phyloP scores from a whole-genome alignment of 2,888 invertebrate genomes.

The Drosophila recens region DNA sequence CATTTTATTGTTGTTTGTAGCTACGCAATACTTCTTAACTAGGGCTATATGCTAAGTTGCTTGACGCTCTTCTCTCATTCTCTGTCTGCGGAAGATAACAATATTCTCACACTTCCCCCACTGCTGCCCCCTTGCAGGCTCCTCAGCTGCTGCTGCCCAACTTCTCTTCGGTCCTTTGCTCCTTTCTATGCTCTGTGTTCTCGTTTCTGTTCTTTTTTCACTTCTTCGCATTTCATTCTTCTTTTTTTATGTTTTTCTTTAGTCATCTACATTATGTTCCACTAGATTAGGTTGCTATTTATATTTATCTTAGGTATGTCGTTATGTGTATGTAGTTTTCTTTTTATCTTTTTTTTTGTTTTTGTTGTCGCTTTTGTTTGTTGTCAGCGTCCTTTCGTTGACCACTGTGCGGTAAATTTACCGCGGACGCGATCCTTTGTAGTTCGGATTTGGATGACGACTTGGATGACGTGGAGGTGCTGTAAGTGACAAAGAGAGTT shows the following conservation, averaged over 20 bases:
- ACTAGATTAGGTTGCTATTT: constrained; percentile 79
- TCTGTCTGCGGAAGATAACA: constrained; percentile 46
- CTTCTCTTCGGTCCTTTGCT: constrained; percentile 52
- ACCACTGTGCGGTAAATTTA: constrained; percentile 43
- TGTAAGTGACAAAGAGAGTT: constrained; percentile 32
- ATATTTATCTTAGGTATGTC: constrained; percentile 80
- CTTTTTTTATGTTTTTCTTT: constrained; percentile 31
- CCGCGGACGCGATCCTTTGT: constrained; percentile 84
- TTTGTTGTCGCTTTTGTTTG: constrained; percentile 14
- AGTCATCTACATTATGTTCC: constrained; percentile 79
- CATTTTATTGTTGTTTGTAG: constrained; percentile 30
- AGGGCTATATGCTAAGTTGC: constrained; percentile 32
- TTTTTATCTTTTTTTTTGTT: constrained; percentile 25
- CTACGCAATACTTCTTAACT: constrained; percentile 45
- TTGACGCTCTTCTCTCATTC: not conserved
- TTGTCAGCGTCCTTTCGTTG: constrained; percentile 28
- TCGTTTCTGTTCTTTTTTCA: constrained; percentile 39
- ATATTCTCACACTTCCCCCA: constrained; percentile 39
- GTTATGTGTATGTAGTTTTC: constrained; percentile 77
- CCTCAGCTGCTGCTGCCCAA: constrained; percentile 41
- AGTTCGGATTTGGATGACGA: constrained; percentile 85
- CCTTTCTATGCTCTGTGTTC: constrained; percentile 46
- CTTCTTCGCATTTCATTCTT: constrained; percentile 24
- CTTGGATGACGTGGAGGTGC: constrained; percentile 84
- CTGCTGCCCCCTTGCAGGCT: constrained; percentile 14